Percentiles rank a stretch among this genome's conserved stretches.
Conservation (phyloP, 2,888 invertebrate genomes). For the Drosophila emarginata region DNA sequence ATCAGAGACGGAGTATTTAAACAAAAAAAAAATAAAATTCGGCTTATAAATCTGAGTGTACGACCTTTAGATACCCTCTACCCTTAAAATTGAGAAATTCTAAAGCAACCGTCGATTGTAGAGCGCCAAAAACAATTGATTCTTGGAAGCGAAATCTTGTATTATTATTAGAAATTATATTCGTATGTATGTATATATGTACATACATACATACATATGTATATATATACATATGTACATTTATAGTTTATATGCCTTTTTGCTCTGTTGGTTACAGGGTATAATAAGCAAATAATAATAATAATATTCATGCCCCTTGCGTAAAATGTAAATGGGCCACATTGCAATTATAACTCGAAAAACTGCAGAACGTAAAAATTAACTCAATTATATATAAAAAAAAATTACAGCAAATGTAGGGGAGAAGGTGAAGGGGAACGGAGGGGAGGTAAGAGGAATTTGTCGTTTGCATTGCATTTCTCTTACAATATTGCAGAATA, state of each 20-base stretch:
- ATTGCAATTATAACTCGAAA: constrained; percentile 67
- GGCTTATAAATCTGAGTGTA: background rate
- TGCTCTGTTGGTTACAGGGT: background rate
- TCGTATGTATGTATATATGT: background rate
- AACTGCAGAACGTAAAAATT: constrained; percentile 65
- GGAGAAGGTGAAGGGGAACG: background rate
- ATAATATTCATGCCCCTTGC: constrained; percentile 45
- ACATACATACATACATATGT: background rate
- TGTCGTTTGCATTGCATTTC: background rate
- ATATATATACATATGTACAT: background rate
- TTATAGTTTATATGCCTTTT: background rate
- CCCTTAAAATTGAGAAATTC: too few species aligned
- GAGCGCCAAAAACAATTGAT: too few species aligned
- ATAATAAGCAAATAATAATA: constrained; percentile 4
- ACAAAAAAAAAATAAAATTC: background rate
- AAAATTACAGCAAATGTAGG: background rate
- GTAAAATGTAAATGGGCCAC: constrained; percentile 71
- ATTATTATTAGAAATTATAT: background rate
- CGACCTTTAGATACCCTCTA: background rate
- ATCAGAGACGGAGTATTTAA: constrained; percentile 1
- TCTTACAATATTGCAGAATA: background rate
- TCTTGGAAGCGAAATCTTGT: too few species aligned
- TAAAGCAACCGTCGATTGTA: too few species aligned
- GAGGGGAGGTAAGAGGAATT: background rate
- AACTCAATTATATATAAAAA: constrained; percentile 7